phyloP scores from a whole-genome alignment of 2,797 vertebrate genomes.

The Anisognathus igniventris region DNA sequence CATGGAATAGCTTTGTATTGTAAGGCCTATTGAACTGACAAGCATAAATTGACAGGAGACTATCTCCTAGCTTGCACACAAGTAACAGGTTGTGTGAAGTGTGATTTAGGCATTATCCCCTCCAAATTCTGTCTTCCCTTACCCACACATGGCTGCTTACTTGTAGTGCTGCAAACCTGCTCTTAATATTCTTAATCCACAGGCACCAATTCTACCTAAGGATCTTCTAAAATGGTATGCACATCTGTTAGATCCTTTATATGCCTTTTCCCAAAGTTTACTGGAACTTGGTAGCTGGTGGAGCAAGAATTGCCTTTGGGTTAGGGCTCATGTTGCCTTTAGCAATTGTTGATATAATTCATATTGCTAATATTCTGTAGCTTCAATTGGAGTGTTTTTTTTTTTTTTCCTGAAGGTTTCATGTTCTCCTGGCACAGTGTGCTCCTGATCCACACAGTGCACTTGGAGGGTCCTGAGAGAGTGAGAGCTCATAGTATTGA shows the following conservation, averaged over 20 bases:
- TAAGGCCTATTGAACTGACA: not conserved
- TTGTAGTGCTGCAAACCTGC: not conserved
- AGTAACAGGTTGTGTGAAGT: not conserved
- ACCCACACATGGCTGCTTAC: not conserved
- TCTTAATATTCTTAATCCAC: not conserved
- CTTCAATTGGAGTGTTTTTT: not conserved
- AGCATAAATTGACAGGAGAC: not conserved
- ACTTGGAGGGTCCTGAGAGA: not conserved
- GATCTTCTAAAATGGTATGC: not conserved
- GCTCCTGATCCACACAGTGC: not conserved
- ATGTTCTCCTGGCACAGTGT: accelerated
- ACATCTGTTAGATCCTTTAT: not conserved
- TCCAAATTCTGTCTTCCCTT: not conserved
- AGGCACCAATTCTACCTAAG: not conserved
- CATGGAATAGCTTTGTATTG: not conserved
- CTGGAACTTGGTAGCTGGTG: not conserved
- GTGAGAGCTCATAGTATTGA: not conserved
- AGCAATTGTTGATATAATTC: not conserved
- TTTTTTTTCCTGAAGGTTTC: not conserved
- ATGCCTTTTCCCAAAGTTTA: not conserved
- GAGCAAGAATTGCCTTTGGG: not conserved
- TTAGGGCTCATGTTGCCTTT: not conserved
- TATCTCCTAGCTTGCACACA: not conserved
- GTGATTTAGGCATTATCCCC: not conserved
- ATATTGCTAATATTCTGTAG: not conserved